Percentiles rank a stretch among this genome's conserved stretches.
Evolutionary conservation across 2,113 vertebrate genomes (phyloP).

Genomic region (Panthera uncia): DNA sequence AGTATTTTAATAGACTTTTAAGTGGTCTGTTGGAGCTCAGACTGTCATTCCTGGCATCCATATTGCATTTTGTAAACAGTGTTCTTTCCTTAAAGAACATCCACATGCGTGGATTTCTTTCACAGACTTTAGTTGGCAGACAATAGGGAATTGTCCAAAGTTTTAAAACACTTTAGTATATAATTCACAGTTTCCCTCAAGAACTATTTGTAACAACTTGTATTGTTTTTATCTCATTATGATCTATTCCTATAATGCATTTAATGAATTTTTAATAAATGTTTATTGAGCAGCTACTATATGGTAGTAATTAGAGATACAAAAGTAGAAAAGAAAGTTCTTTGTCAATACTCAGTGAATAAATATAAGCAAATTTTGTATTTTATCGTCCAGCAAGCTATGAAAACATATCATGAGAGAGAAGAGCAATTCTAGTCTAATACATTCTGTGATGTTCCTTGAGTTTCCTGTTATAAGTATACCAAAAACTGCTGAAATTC

Average conservation of each 20-base stretch:
- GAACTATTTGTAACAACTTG: neutral
- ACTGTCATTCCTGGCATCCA: neutral
- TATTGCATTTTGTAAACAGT: neutral
- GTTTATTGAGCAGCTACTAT: constrained; percentile 5
- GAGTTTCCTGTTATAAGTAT: neutral
- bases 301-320: neutral
- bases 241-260: neutral
- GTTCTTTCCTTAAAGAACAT: neutral
- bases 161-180: constrained; percentile 17
- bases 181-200: constrained; percentile 16
- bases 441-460: neutral
- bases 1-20: constrained; percentile 1
- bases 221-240: neutral
- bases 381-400: neutral
- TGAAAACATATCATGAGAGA: neutral
- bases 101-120: neutral
- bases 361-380: neutral
- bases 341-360: neutral
- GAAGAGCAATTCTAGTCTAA: neutral
- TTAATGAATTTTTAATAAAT: neutral
- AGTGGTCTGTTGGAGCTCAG: neutral
- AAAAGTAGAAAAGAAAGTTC: neutral
- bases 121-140: neutral
- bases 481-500: neutral
- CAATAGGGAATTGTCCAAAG: neutral